Percentiles rank a stretch among this genome's conserved stretches.
phyloP scores from a whole-genome alignment of 1,140 invertebrate species.

The Lasioglossum albipes region DNA sequence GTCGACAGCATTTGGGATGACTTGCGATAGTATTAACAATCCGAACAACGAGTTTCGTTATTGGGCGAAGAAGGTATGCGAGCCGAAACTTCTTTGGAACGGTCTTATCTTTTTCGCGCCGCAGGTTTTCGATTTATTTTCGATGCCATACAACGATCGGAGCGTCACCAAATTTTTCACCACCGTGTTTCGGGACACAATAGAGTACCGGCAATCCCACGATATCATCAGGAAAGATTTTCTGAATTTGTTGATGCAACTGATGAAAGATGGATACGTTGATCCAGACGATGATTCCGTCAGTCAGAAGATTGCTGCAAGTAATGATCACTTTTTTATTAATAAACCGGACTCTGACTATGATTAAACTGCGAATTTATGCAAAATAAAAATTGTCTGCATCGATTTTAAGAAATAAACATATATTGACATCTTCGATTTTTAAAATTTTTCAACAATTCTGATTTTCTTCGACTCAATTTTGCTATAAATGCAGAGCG shows the following conservation, averaged over 20 bases:
- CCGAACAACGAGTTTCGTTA: constrained; percentile 68
- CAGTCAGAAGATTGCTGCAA: neutral
- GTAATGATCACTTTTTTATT: neutral
- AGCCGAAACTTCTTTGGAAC: constrained; percentile 53
- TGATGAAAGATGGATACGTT: constrained; percentile 51
- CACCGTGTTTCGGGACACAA: constrained; percentile 44
- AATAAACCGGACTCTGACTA: neutral
- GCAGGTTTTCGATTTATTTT: constrained; percentile 54
- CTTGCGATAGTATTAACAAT: constrained; percentile 66
- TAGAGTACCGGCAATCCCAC: constrained; percentile 43
- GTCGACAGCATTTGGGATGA: constrained; percentile 68
- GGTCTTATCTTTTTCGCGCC: constrained; percentile 55
- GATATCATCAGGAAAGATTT: constrained; percentile 59
- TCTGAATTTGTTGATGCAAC: constrained; percentile 54
- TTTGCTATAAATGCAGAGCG: too few species aligned
- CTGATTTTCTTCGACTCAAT: too few species aligned
- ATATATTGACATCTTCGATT: too few species aligned
- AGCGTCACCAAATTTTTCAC: constrained; percentile 60
- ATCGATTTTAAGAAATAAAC: too few species aligned
- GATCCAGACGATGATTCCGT: constrained; percentile 19
- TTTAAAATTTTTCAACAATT: too few species aligned
- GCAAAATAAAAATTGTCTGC: too few species aligned
- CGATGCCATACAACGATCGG: constrained; percentile 46
- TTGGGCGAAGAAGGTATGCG: constrained; percentile 65
- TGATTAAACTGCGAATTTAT: too few species aligned